Conservation (phyloP, 2,113 vertebrate species). For the Lasiurus borealis region DNA sequence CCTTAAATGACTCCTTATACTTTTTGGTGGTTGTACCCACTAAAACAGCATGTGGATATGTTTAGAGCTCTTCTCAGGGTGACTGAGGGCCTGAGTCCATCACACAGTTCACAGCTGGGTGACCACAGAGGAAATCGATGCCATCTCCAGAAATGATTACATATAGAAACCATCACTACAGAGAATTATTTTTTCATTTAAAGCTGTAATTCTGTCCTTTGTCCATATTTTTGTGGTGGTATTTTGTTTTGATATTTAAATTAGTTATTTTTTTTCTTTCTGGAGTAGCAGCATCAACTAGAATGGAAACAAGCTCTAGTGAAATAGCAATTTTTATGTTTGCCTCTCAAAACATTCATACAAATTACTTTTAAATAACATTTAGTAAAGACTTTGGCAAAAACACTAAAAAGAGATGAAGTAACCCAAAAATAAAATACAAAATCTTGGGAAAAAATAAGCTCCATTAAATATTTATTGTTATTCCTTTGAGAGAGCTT, state of each 20-base stretch:
- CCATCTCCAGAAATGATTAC: background rate
- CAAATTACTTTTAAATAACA: slow-evolving; percentile 3
- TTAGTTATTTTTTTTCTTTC: background rate
- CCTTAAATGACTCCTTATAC: too few species aligned
- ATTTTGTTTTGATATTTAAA: slow-evolving; percentile 8
- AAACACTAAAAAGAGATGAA: background rate
- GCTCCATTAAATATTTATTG: background rate
- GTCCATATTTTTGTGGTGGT: background rate
- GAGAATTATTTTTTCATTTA: background rate
- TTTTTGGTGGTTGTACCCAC: background rate
- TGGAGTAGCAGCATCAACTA: background rate
- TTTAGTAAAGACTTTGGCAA: background rate
- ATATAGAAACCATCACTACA: background rate
- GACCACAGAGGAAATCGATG: background rate
- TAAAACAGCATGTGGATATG: background rate
- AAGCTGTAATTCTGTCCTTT: background rate
- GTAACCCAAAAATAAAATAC: background rate
- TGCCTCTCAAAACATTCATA: background rate
- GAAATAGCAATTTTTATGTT: background rate
- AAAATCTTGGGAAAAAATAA: slow-evolving; percentile 14
- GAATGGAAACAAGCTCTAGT: background rate
- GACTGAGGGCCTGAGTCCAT: too few species aligned
- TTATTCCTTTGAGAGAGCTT: background rate
- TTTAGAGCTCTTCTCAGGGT: background rate
- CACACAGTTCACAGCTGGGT: background rate